A percentile compares a stretch with the other conserved stretches of the same genome.
Conservation (phyloP, 2,113 vertebrate species). For the Melanocharis versteri region DNA sequence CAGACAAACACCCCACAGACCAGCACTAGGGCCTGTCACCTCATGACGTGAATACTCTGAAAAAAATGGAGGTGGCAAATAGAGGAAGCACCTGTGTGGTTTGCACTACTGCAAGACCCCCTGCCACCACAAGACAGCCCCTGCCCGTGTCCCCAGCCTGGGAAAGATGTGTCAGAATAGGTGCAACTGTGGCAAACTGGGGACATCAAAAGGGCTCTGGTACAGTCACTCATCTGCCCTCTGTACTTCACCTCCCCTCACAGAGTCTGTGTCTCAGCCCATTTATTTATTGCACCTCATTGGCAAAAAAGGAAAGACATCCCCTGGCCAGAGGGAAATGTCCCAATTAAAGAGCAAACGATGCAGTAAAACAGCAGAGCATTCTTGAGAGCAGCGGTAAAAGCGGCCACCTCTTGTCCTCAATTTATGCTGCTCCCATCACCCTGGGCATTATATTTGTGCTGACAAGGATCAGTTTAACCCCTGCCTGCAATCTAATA, state of each 20-base stretch:
- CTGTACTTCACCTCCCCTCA: background rate
- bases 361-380: slow-evolving; percentile 22
- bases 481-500: slow-evolving; percentile 55
- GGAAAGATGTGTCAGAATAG: background rate
- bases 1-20: background rate
- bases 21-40: accelerated
- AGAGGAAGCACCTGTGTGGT: background rate
- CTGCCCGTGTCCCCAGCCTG: background rate
- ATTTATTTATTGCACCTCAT: slow-evolving; percentile 16
- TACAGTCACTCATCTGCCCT: background rate
- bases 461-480: slow-evolving; percentile 63
- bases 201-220: background rate
- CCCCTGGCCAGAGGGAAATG: background rate
- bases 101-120: accelerated
- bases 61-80: background rate
- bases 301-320: background rate
- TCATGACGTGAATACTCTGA: accelerated
- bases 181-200: background rate
- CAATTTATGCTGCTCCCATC: slow-evolving; percentile 35
- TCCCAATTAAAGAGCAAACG: slow-evolving; percentile 33
- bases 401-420: slow-evolving; percentile 15
- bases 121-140: accelerated
- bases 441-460: slow-evolving; percentile 27
- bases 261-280: background rate
- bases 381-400: background rate